These are phyloP conservation scores for Nebria brevicollis DNA, from an alignment of 2,888 invertebrate species.

Conservation along the genomic window DNA sequence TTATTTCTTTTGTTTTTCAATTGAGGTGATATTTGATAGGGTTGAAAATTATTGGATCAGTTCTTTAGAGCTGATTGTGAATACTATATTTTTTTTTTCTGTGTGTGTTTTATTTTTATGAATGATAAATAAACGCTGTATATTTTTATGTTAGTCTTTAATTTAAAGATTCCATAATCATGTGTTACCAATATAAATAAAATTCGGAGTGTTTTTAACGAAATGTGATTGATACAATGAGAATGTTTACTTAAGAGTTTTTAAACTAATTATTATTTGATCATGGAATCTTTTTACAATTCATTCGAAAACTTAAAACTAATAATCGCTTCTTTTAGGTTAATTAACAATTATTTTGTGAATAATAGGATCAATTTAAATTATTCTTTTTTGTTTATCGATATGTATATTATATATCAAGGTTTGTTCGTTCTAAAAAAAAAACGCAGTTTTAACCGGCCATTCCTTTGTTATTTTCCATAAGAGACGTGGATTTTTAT, in stretches of 20 bases:
- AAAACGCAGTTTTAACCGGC: no score
- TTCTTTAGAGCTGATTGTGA: background rate
- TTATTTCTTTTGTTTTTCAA: background rate
- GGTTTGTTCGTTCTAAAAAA: no score
- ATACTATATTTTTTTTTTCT: background rate
- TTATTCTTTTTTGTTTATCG: constrained; percentile 39
- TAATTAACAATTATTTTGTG: constrained; percentile 30
- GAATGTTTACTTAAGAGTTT: background rate
- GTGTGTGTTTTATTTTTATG: background rate
- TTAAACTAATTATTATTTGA: constrained; percentile 20
- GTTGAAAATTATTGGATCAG: background rate
- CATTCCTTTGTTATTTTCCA: no score
- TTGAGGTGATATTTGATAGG: background rate
- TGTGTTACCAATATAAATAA: constrained; percentile 14
- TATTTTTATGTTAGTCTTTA: constrained; percentile 3
- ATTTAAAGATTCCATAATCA: background rate
- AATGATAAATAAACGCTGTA: background rate
- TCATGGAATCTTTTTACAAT: constrained; percentile 34
- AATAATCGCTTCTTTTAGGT: constrained; percentile 25
- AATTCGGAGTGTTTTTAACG: constrained; percentile 24
- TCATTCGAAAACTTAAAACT: constrained; percentile 36
- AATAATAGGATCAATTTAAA: constrained; percentile 43
- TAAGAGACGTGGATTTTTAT: no score
- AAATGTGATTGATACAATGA: constrained; percentile 31
- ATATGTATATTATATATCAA: background rate